These are phyloP conservation scores for Agriopis marginaria DNA, from an alignment of 2,888 invertebrate genomes.

Conservation along the genomic window DNA sequence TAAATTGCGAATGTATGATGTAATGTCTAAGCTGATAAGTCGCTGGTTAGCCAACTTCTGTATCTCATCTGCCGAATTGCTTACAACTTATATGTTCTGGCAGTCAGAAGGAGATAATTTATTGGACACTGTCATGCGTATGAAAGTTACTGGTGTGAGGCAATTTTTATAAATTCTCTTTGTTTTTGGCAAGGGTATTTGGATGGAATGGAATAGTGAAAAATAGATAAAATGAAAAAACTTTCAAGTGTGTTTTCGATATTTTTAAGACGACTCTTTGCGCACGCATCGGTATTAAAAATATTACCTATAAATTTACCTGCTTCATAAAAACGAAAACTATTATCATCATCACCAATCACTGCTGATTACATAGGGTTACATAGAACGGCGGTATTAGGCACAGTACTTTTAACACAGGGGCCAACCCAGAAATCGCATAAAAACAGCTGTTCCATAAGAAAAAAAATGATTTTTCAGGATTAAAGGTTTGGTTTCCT, in stretches of 20 bases:
- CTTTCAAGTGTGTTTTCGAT: not conserved
- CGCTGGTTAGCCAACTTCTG: constrained; percentile 22
- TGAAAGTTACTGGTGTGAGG: constrained; percentile 16
- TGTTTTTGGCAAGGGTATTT: constrained; percentile 10
- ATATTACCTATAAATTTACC: too few species aligned
- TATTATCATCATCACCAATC: too few species aligned
- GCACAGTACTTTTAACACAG: too few species aligned
- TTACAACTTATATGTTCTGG: constrained; percentile 24
- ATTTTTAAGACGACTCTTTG: not conserved
- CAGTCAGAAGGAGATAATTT: constrained; percentile 17
- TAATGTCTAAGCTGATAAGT: not conserved
- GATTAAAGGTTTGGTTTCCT: too few species aligned
- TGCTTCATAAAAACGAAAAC: too few species aligned
- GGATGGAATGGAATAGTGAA: not conserved
- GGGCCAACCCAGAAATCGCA: too few species aligned
- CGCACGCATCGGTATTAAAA: not conserved
- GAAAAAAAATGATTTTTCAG: too few species aligned
- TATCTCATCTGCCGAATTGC: constrained; percentile 34
- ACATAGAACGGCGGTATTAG: too few species aligned
- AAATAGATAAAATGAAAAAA: not conserved
- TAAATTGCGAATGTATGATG: too few species aligned
- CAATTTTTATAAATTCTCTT: constrained; percentile 8
- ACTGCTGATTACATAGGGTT: too few species aligned
- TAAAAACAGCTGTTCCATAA: too few species aligned
- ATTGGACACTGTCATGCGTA: constrained; percentile 20